phyloP scores from a whole-genome alignment of 2,888 invertebrate genomes.

The Plagodis dolabraria region DNA sequence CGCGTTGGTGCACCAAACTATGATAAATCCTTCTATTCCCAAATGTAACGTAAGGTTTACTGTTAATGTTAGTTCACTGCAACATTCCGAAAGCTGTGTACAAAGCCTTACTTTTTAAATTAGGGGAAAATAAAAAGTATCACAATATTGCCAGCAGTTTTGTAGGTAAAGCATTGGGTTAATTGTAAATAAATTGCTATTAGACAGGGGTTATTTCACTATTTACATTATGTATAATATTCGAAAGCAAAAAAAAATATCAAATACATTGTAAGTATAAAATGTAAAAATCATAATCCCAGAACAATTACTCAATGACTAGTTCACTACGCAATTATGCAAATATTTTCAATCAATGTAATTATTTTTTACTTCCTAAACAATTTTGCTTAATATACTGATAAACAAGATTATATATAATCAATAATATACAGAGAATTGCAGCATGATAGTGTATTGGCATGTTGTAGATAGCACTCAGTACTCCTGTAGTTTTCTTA shows the following conservation, averaged over 20 bases:
- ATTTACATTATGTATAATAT: constrained; percentile 66
- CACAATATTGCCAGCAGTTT: constrained; percentile 73
- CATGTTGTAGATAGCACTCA: constrained; percentile 74
- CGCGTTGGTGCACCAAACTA: constrained; percentile 64
- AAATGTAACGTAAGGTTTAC: constrained; percentile 54
- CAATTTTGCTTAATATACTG: constrained; percentile 80
- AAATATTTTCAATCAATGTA: constrained; percentile 32
- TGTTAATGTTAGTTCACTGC: constrained; percentile 80
- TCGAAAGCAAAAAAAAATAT: constrained; percentile 33
- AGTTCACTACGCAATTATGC: constrained; percentile 58
- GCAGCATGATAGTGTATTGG: constrained; percentile 82
- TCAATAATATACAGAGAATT: constrained; percentile 79
- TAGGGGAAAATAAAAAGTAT: constrained; percentile 67
- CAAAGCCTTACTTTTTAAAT: constrained; percentile 75
- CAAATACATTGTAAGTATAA: constrained; percentile 40
- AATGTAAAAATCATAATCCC: constrained; percentile 28
- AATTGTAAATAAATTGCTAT: constrained; percentile 61
- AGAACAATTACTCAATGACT: constrained; percentile 63
- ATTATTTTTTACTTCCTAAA: constrained; percentile 58
- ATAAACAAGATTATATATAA: constrained; percentile 81
- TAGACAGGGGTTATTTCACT: constrained; percentile 60
- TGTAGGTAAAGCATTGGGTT: constrained; percentile 73
- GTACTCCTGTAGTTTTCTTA: constrained; percentile 60
- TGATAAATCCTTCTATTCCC: constrained; percentile 30
- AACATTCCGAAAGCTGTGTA: constrained; percentile 85